Base-by-base conservation (phyloP, 2,113 vertebrate species). In the Lepidothrix coronata region DNA sequence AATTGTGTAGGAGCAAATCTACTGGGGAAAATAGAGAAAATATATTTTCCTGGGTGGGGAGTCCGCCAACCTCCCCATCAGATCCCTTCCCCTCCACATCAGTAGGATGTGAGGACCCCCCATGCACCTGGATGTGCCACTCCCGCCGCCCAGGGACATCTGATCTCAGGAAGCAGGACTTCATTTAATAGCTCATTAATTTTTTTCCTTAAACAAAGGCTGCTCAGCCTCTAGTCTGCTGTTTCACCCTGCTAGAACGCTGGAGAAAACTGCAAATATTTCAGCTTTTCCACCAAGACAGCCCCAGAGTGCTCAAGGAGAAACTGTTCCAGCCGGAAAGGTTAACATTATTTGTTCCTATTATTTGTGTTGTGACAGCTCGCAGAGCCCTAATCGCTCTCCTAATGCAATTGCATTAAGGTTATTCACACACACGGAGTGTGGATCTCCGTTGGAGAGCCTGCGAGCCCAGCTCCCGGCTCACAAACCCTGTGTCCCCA, bases 361-460 rank as follows among this genome's bases (percentile, higher is more conserved):
- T 96, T 96, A 94, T 93, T 97, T 88, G 90, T 97, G 96, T 83
- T 94, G 95, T 96, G 96, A 92, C 95, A 96, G 95, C 93, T 96
- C 76, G 0, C 96, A 94, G 92, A 91, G 82, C 93, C 94, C 93
- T 96, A 93, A 95, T 96, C 74, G 59, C 74, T 96, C 89, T 94
- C 91, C 89, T 95, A 93, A 95, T 76, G 85, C 96, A 93, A 90
- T 94, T 95, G 75, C 88, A 77, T 83, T 96, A 88, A 91, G 88
- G 92, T 85, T 93, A 88, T 94, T 93, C 93, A 94, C 93, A 92
- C 92, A 91, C 85, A 21, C 4, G 4, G 75, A 70, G 55, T 3
- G 22, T 1, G 33, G 67, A n/a, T 81, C 80, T 85, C 80, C 25
- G 10, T 46, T 7, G 4, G 59, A 88, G 23, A 85, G 49, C 43